Evolutionary conservation across 2,888 invertebrate genomes (phyloP).

Genomic region (Cantharis rufa): DNA sequence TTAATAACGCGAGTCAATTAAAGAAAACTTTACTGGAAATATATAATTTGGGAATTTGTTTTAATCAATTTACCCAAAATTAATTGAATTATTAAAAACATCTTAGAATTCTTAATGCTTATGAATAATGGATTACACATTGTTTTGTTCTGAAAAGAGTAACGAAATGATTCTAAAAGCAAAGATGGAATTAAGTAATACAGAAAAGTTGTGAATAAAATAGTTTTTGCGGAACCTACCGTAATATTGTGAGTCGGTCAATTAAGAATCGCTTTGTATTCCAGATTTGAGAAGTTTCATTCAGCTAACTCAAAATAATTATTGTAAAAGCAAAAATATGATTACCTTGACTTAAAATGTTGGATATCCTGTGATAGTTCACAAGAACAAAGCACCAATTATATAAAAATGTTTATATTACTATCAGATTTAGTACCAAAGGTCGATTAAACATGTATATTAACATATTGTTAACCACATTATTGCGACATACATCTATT

Average conservation of each 20-base stretch:
- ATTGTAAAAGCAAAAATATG: neutral
- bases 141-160: neutral
- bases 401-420: slow-evolving; percentile 26
- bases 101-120: neutral
- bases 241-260: neutral
- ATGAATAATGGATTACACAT: neutral
- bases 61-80: neutral
- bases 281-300: neutral
- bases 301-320: neutral
- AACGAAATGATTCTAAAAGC: neutral
- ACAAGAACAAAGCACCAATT: slow-evolving; percentile 38
- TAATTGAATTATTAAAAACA: neutral
- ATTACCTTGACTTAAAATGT: slow-evolving; percentile 34
- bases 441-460: slow-evolving; percentile 31
- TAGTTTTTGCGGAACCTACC: neutral
- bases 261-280: neutral
- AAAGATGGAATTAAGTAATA: neutral
- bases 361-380: slow-evolving; percentile 37
- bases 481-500: slow-evolving; percentile 18
- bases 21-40: neutral
- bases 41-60: neutral
- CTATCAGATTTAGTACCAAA: slow-evolving; percentile 32
- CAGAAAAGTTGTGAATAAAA: neutral
- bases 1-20: neutral
- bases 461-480: slow-evolving; percentile 26